phyloP scores from a whole-genome alignment of 2,113 vertebrate genomes.

The Pycnonotus jocosus region DNA sequence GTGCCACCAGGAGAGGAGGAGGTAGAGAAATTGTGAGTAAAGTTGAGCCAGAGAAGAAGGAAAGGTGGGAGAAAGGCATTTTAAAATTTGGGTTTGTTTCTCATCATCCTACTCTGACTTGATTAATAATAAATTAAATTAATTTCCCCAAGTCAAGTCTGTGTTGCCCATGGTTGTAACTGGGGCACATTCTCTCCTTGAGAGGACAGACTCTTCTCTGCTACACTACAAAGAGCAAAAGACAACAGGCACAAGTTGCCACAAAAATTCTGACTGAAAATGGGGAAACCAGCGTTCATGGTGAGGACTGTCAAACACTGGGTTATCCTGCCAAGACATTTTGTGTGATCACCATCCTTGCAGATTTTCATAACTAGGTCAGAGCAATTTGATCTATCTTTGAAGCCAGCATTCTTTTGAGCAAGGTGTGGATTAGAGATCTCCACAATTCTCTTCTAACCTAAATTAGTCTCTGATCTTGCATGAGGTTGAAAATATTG shows the following conservation, averaged over 20 bases:
- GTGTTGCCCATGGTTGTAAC: not conserved
- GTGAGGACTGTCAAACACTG: not conserved
- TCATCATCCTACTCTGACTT: not conserved
- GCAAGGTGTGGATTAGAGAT: not conserved
- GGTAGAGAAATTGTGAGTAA: not conserved
- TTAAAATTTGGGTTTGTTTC: not conserved
- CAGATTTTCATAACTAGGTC: not conserved
- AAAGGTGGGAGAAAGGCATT: not conserved
- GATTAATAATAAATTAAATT: not conserved
- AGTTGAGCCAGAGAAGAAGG: not conserved
- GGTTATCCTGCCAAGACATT: not conserved
- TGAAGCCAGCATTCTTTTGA: not conserved
- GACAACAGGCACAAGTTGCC: not conserved
- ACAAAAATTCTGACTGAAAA: not conserved
- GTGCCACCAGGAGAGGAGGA: not conserved
- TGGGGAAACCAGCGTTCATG: not conserved
- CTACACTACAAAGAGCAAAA: not conserved
- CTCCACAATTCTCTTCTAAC: not conserved
- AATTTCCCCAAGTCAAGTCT: not conserved
- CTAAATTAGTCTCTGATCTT: not conserved
- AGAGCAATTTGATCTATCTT: not conserved
- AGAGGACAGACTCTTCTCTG: not conserved
- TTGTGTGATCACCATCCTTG: not conserved
- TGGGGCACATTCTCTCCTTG: not conserved
- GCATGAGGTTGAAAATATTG: not conserved